Base-by-base conservation (phyloP, 2,888 invertebrate genomes). In the Phymatocera aterrima region DNA sequence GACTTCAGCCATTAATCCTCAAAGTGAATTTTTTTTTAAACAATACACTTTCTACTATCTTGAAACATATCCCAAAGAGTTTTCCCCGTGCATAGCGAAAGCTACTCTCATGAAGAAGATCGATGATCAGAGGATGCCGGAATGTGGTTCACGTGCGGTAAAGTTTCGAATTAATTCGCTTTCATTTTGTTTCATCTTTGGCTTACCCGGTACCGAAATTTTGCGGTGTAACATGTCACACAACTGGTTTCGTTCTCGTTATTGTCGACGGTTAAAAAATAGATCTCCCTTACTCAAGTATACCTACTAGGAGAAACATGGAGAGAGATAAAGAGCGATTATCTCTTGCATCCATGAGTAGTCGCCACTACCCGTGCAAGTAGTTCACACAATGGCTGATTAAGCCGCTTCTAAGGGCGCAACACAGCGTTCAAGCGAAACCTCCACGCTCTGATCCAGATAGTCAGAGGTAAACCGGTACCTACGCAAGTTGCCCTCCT, bases 361-460 rank as follows among this genome's bases (percentile, higher is more conserved):
- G 65, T 64, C 60, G 21, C 60, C 28, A 43, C 72, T 72, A 31
- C 15, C n/a, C n/a, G 37, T 46, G 60, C 37, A 40, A 60, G 75
- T 68, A 72, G 79, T 75, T 82, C 83, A 82, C 82, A 85, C 87
- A 87, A 87, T 87, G 83, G 85, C 84, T 88, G 88, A 88, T 88
- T 88, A 88, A 88, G 87, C 87, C 86, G 87, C 87, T 85, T 87
- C 85, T 84, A 85, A 85, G 84, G 83, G 85, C 84, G 84, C 84
- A 85, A 18, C 21, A 37, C 86, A 87, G 83, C 85, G 87, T 86
- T 84, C 79, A 79, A 83, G 81, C 83, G 70, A 78, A 83, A 83
- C 82, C 83, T 81, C 80, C 78, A 80, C 81, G 83, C 83, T 86
- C 87, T 85, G 86, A 86, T 87, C 87, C 83, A 72, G 82, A 84